A percentile compares a stretch with the other conserved stretches of the same genome.
Evolutionary conservation across 2,888 invertebrate species (phyloP).

Genomic region (Zaprionus obscuricornis): DNA sequence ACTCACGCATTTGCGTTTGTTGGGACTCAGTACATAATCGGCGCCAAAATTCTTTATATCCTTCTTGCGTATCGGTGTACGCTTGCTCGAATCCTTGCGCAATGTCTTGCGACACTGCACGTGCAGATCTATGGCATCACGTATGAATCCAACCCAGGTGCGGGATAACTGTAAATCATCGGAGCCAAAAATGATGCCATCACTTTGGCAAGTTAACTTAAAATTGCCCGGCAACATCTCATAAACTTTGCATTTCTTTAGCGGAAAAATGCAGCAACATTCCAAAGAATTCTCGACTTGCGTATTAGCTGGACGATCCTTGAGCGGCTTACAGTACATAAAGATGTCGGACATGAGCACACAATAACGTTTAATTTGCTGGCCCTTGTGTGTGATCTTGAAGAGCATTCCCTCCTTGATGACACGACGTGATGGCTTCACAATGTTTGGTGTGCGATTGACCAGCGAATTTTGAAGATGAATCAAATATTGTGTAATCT

Average conservation of each 20-base stretch:
- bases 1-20: constrained; percentile 84
- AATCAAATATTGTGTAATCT: constrained; percentile 88
- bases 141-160: constrained; percentile 85
- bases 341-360: constrained; percentile 89
- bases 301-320: constrained; percentile 84
- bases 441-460: constrained; percentile 86
- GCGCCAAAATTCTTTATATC: constrained; percentile 85
- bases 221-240: constrained; percentile 86
- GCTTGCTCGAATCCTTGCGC: constrained; percentile 87
- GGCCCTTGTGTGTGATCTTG: constrained; percentile 85
- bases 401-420: constrained; percentile 87
- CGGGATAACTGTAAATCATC: constrained; percentile 85
- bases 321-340: constrained; percentile 88
- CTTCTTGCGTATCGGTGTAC: constrained; percentile 86
- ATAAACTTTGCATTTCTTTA: constrained; percentile 88
- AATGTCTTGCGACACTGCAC: constrained; percentile 86
- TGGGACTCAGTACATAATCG: constrained; percentile 85
- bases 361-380: constrained; percentile 86
- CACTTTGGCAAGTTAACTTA: constrained; percentile 86
- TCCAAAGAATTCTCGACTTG: constrained; percentile 86
- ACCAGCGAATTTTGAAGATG: constrained; percentile 87
- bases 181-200: constrained; percentile 85
- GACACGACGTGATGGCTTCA: constrained; percentile 87
- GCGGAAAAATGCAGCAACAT: constrained; percentile 88
- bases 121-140: constrained; percentile 85